Base-by-base conservation (phyloP, 1,140 invertebrate genomes). In the Eriocheir sinensis region DNA sequence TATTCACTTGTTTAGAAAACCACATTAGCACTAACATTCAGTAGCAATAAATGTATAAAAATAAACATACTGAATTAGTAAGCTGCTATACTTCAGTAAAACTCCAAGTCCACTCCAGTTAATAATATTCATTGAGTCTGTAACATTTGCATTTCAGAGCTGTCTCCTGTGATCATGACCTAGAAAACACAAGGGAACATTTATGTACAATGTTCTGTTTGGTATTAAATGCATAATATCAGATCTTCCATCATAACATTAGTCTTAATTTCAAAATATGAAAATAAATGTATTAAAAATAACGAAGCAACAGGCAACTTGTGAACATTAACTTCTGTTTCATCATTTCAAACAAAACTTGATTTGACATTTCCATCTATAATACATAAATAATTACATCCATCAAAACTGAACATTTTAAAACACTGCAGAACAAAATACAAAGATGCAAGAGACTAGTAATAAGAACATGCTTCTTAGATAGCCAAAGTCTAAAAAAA, bases 241-340 rank as follows among this genome's bases (percentile, higher is more conserved):
- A 94, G 93, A 94, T 94, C 93, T 94, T 94, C 93, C 93, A 94
- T 94, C 80, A 41, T 92, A 94, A 94, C 89, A 94, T 94, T 83
- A 91, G 40, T 91, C 93, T 94, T 91, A 89, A 94, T 94, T 94
- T 94, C 93, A 94, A 94, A 94, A 94, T 94, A 94, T 94, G 93
- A 94, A 94, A 94, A 94, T 94, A 94, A 94, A 94, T 94, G 93
- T 94, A 94, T 94, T 91, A 94, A 94, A 89, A 94, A 94, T 94
- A 94, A 94, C 93, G 60, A 94, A 94, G 93, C 93, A 94, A 94
- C 93, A 94, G 93, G 93, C 93, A 94, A 94, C 93, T 94, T 94
- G 93, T 94, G 93, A 94, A 94, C 93, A 91, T 83, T 94, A 94
- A 91, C 93, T 94, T 94, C 81, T 86, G 80, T 90, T 91, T 72